phyloP scores from a whole-genome alignment of 2,797 vertebrate genomes.

The Cetoscarus ocellatus region DNA sequence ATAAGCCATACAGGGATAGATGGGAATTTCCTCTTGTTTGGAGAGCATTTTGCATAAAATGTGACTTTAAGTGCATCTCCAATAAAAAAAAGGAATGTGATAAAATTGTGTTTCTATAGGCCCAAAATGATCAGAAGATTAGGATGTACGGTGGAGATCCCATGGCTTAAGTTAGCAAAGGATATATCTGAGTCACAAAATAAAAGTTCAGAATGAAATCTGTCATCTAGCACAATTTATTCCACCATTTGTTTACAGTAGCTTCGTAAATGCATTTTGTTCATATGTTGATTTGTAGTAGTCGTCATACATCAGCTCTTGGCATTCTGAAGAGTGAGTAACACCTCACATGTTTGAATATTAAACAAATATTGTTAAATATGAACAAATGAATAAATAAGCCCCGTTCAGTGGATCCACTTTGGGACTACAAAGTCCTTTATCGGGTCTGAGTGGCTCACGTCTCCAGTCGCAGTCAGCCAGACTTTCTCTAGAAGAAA shows the following conservation, averaged over 20 bases:
- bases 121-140: not conserved
- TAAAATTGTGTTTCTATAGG: not conserved
- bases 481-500: constrained; percentile 69
- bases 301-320: constrained; percentile 79
- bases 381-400: constrained; percentile 81
- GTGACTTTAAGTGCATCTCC: too few relatives aligned
- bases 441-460: constrained; percentile 61
- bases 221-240: constrained; percentile 83
- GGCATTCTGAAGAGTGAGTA: constrained; percentile 79
- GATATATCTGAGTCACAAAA: constrained; percentile 39
- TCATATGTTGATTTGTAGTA: constrained; percentile 70
- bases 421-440: constrained; percentile 61
- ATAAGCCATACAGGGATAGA: too few relatives aligned
- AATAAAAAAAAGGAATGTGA: not conserved
- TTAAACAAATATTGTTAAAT: constrained; percentile 82
- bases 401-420: constrained; percentile 62
- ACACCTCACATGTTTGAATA: constrained; percentile 74
- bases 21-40: too few relatives aligned
- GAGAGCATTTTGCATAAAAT: too few relatives aligned
- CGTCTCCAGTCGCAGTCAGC: constrained; percentile 52
- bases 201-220: constrained; percentile 45
- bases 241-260: constrained; percentile 82
- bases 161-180: not conserved
- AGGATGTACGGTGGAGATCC: constrained; percentile 1
- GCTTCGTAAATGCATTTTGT: constrained; percentile 76